A percentile compares a stretch with the other conserved stretches of the same genome.
Conservation (phyloP, 1,140 invertebrate genomes). For the Calephelis nemesis region DNA sequence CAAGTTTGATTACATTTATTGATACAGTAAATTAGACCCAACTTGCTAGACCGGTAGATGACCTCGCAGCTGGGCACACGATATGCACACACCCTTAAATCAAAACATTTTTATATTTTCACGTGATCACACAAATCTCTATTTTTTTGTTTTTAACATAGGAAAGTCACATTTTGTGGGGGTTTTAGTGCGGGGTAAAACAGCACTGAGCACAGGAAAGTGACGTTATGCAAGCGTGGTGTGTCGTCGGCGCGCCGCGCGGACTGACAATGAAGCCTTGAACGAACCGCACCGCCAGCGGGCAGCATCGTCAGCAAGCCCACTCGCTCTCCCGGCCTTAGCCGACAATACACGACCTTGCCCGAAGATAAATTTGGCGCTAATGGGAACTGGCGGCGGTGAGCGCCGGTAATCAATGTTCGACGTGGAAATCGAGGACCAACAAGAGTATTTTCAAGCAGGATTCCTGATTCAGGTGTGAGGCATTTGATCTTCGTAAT, state of each 20-base stretch:
- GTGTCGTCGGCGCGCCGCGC: conserved; percentile 65
- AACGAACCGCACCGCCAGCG: conserved; percentile 44
- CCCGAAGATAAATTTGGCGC: conserved; percentile 76
- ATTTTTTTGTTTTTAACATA: conserved; percentile 11
- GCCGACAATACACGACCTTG: conserved; percentile 58
- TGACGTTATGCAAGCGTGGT: conserved; percentile 49
- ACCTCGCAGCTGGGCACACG: conserved; percentile 55
- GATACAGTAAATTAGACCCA: conserved; percentile 39
- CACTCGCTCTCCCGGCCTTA: conserved; percentile 50
- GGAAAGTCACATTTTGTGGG: conserved; percentile 55
- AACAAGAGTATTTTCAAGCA: conserved; percentile 44
- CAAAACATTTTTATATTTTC: conserved; percentile 15
- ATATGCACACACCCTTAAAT: conserved; percentile 42
- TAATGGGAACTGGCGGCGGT: conserved; percentile 68
- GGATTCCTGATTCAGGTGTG: conserved; percentile 23
- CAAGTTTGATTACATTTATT: conserved; percentile 15
- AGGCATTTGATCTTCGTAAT: conserved; percentile 6
- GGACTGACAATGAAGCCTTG: conserved; percentile 71
- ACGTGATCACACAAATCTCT: conserved; percentile 19
- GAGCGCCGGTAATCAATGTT: conserved; percentile 76
- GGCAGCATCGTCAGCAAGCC: conserved; percentile 39
- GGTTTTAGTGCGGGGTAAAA: conserved; percentile 38
- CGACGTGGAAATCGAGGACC: conserved; percentile 64
- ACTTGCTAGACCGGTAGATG: conserved; percentile 64
- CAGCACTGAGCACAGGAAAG: conserved; percentile 37